phyloP scores from a whole-genome alignment of 2,113 vertebrate genomes.

The Tupaia tana region DNA sequence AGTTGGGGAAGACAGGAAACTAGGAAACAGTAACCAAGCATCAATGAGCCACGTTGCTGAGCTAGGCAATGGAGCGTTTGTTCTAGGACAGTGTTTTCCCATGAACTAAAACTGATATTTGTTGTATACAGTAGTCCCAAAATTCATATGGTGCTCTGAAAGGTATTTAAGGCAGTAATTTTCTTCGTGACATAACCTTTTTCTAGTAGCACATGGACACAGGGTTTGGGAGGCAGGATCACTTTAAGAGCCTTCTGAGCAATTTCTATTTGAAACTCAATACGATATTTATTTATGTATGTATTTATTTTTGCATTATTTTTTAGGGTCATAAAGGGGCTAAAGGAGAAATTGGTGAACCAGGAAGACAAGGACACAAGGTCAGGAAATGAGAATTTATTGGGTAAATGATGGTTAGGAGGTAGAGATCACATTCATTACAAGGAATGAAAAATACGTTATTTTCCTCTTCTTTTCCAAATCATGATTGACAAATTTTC shows the following conservation, averaged over 20 bases:
- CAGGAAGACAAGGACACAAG: conserved; percentile 99
- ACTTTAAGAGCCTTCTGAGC: neutral
- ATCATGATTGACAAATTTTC: neutral
- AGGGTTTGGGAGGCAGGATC: neutral
- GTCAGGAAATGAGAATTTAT: conserved; percentile 84
- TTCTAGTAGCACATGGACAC: neutral
- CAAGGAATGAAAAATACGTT: neutral
- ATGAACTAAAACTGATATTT: neutral
- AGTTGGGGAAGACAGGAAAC: neutral
- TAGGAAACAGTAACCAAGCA: neutral
- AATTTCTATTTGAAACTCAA: neutral
- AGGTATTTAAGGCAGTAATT: neutral
- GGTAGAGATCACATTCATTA: neutral
- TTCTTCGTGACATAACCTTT: neutral
- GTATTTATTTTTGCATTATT: conserved; percentile 41
- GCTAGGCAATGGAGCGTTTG: neutral
- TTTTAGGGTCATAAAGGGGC: conserved; percentile 96
- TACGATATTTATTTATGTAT: neutral
- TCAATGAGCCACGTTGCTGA: neutral
- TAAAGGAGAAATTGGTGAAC: conserved; percentile 96
- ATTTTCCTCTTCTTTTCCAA: neutral
- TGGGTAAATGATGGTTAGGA: neutral
- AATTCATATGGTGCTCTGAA: neutral
- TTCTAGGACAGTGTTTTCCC: neutral
- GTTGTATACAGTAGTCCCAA: neutral